Evolutionary conservation across 2,888 invertebrate species (phyloP), one percentile per base, ranked within the genome.

Genomic region (Caenorhabditis panamensis): DNA sequence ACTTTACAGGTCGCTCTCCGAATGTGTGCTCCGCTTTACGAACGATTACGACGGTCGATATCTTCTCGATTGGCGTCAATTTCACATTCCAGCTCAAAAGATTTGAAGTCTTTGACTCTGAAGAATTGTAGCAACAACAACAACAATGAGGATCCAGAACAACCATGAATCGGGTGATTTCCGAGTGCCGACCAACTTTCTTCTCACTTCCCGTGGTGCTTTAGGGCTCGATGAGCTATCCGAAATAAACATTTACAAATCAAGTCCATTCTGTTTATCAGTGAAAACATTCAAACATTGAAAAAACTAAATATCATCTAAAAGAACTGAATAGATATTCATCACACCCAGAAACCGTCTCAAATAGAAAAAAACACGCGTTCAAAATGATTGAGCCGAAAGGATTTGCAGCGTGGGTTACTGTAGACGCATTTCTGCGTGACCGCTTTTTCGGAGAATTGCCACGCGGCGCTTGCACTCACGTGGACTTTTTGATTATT

Each of bases 1-100:
- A 62, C 5, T 36, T 69, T 85, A 56, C 68, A 94, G 89, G 94
- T 94, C 87, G 94, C 94, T 0, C 91, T 94, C 37, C 93, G 93
- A 87, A 91, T 91, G 86, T 90, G 91, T 82, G 89, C 90, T 63
- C 91, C 91, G 20, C 64, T 91, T 24, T 89, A 89, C 82, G 86
- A 89, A 61, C 82, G 89, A 6, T 71, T 90, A 4, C 85, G 89
- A 4, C 41, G 85, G 36, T 83, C 83, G 3, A 78, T 85, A 5
- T 85, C 85, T 31, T 83, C 85, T 20, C 78, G 85, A 5, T 53
- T 85, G 28, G 87, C 86, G 47, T 84, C 88, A 3, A 84, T 87
- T 37, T 88, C 87, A 0, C 83, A 83, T 36, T 86, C 86, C 9
- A 88, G 84, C 56, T 87, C 87, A 11, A 87, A 87, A 66, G 88